Evolutionary conservation across 2,797 vertebrate species (phyloP), one percentile per base, ranked within the genome.

Genomic region (Rallus crepitans): DNA sequence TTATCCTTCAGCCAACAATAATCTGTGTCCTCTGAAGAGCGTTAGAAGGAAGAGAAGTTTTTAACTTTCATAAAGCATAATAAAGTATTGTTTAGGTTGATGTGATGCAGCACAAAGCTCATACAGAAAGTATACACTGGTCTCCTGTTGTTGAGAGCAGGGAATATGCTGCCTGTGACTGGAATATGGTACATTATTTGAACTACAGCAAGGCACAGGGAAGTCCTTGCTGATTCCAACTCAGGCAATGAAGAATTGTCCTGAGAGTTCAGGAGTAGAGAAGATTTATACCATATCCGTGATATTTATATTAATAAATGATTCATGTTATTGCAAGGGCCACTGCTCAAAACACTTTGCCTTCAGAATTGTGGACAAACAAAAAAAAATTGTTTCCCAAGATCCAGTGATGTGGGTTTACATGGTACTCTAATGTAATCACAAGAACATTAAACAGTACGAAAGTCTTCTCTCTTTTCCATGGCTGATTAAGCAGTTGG

Each of bases 401-500:
- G 82, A 91, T 94, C 89, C 90, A 61, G 73, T 53, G 80, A 94
- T 72, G 87, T 60, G 84, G 89, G 96, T 82, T 95, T 94, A 93
- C 96, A 84, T 6, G 9, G 75, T 65, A 86, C 95, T 93, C 97
- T 93, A 92, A 96, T 90, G 96, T 96, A 97, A 98, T 97, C 95
- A 93, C 84, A 86, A 95, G 96, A 94, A 97, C 96, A 96, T 97
- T 97, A 97, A 96, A 94, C 93, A 87, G 90, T 91, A 81, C 80
- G 37, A 86, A 95, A 95, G 90, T 98, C 98, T 98, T 97, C 96
- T 98, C 97, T 98, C 98, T 97, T 98, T 98, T 98, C 98, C 98
- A 97, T 96, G 98, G 97, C 97, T 98, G 98, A 99, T 98, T 98
- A 98, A 98, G 98, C 98, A 97, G 98, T 93, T 97, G 99, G 98